phyloP scores from a whole-genome alignment of 92 coral and sea anemone genomes.

The Paramuricea clavata region DNA sequence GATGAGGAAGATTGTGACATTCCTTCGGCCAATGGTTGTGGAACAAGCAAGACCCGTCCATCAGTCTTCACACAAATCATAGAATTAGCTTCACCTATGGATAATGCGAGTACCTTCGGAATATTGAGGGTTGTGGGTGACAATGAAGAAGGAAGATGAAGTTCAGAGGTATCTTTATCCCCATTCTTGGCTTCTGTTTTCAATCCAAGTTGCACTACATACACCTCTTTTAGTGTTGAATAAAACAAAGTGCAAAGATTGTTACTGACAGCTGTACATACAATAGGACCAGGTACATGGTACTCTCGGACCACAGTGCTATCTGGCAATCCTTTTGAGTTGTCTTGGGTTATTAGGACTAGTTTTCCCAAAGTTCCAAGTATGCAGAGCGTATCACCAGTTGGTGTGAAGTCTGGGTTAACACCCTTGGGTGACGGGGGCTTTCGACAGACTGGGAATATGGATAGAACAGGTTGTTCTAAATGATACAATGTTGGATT shows the following conservation, averaged over 20 bases:
- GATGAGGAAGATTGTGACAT: not conserved
- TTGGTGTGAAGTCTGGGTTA: not conserved
- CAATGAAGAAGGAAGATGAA: not conserved
- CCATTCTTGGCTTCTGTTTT: not conserved
- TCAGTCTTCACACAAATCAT: conserved; percentile 18
- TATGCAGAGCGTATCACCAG: not conserved
- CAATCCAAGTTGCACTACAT: not conserved
- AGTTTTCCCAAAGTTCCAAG: conserved; percentile 34
- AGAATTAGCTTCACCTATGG: not conserved
- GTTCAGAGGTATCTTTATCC: not conserved
- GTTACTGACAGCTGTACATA: not conserved
- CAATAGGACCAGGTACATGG: conserved; percentile 36
- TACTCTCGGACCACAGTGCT: not conserved
- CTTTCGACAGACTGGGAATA: conserved; percentile 11
- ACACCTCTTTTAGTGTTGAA: conserved; percentile 23
- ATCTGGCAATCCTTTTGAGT: not conserved
- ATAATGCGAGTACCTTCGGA: conserved; percentile 24
- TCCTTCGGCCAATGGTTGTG: not conserved
- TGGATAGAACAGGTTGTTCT: conserved; percentile 16
- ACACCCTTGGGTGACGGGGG: not conserved
- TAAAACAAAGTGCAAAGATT: not conserved
- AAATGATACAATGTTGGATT: conserved; percentile 30
- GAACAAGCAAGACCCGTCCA: conserved; percentile 28
- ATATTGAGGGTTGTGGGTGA: conserved; percentile 1
- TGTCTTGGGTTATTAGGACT: conserved; percentile 1